Conservation (phyloP, 1,140 invertebrate genomes). For the Drosophila pandora region DNA sequence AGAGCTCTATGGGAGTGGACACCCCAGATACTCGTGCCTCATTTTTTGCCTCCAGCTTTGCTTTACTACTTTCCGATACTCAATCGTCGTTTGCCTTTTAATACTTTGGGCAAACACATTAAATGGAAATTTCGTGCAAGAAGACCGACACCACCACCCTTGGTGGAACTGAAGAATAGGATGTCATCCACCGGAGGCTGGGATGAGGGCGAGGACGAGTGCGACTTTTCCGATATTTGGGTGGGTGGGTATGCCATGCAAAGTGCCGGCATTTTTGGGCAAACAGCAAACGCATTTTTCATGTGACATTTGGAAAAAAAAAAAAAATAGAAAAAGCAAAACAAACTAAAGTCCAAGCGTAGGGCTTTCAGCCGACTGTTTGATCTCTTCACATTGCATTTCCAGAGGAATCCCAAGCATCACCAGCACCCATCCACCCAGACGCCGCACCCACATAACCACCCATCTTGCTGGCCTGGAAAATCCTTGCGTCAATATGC, state of each 20-base stretch:
- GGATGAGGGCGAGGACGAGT: no score
- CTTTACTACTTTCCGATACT: conserved; percentile 77
- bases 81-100: conserved; percentile 79
- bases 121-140: conserved; percentile 80
- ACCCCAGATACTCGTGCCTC: conserved; percentile 37
- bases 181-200: conserved; percentile 13
- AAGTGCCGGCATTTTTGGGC: conserved; percentile 69
- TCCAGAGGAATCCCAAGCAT: not conserved
- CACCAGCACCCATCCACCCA: no score
- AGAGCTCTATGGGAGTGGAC: conserved; percentile 32
- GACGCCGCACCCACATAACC: not conserved
- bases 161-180: conserved; percentile 33
- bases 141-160: conserved; percentile 37
- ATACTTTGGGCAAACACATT: conserved; percentile 81
- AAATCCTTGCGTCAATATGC: conserved; percentile 72
- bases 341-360: conserved; percentile 65
- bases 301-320: conserved; percentile 74
- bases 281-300: conserved; percentile 72
- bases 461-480: conserved; percentile 24
- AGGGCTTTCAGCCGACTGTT: conserved; percentile 57
- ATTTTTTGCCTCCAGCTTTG: conserved; percentile 42
- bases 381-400: conserved; percentile 64
- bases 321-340: conserved; percentile 56
- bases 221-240: conserved; percentile 13
- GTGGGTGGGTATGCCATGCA: conserved; percentile 44